Base-by-base conservation (phyloP, 2,113 vertebrate species). In the Ranitomeya imitator region DNA sequence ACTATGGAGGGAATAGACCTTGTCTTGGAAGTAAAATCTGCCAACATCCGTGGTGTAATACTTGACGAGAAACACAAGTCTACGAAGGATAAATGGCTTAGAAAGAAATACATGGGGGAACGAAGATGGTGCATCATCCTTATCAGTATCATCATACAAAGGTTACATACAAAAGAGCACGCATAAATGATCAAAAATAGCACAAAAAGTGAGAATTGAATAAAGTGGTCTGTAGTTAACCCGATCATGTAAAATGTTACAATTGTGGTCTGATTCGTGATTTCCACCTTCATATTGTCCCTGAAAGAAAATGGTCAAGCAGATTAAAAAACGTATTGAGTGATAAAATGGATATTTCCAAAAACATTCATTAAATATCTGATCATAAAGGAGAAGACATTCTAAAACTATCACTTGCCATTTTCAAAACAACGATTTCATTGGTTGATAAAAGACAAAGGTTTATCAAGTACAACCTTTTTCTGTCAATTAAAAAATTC, bases 11-110 rank as follows among this genome's bases (percentile, higher is more conserved):
- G 67, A 21, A 86, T 79, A 21, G 13, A 37, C 19, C 69, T 86
- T 18, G 6, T 55, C n/a, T 69, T 54, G 21, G 76, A 31, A 9
- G 54, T 52, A 45, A 86, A 86, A 26, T 79, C 77, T 37, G 77
- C 78, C 78, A 94, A 69, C 91, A 93, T 93, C 86, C 90, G 91
- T 1, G 93, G 93, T 4, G 86, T 90, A 0, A 90, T 94, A 86
- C 92, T 74, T 0, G 91, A 90, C 11, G 92, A 91, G 55, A 92
- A 92, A 86, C 92, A 92, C 51, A 93, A 90, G 61, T 94, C 93
- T 69, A 93, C 31, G 73, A 93, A 92, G 31, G 93, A 93, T 74
- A 76, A 21, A 76, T 76, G 7, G 7, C 45, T 76, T 11, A 76
- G 45, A 45, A 76, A 76, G 52, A 52, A 94, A 76, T 76, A 76